Conservation (phyloP, 2,888 invertebrate species). For the Ophion ellenae region DNA sequence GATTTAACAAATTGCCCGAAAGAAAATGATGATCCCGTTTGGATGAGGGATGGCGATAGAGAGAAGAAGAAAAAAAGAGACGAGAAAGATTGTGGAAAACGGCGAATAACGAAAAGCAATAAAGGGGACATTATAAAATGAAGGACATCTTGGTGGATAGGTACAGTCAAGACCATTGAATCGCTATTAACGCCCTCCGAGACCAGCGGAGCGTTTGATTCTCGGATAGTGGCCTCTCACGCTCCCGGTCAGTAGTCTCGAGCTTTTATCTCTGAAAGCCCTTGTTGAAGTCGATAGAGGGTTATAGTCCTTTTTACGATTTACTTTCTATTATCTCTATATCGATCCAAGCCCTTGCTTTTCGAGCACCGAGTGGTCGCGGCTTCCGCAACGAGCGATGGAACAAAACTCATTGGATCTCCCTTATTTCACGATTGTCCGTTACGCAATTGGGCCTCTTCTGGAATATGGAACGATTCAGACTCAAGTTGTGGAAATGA, state of each 20-base stretch:
- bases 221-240: conserved; percentile 59
- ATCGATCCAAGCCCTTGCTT: conserved; percentile 21
- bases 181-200: conserved; percentile 63
- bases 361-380: conserved; percentile 19
- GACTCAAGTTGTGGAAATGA: background rate
- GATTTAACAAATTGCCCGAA: conserved; percentile 29
- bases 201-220: conserved; percentile 62
- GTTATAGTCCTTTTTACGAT: conserved; percentile 61
- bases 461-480: background rate
- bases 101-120: conserved; percentile 18
- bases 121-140: conserved; percentile 46
- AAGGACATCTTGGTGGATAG: conserved; percentile 5
- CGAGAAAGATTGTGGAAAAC: conserved; percentile 5
- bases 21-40: conserved; percentile 7
- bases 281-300: conserved; percentile 57
- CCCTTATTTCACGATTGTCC: background rate
- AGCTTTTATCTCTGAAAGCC: conserved; percentile 70
- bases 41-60: background rate
- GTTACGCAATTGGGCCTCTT: background rate
- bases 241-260: conserved; percentile 54
- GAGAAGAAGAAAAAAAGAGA: background rate
- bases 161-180: conserved; percentile 59
- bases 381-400: background rate
- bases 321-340: conserved; percentile 60
- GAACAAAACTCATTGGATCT: conserved; percentile 1